Evolutionary conservation across 2,888 invertebrate genomes (phyloP), one percentile per base, ranked within the genome.

Genomic region (Tenthredo distinguenda): DNA sequence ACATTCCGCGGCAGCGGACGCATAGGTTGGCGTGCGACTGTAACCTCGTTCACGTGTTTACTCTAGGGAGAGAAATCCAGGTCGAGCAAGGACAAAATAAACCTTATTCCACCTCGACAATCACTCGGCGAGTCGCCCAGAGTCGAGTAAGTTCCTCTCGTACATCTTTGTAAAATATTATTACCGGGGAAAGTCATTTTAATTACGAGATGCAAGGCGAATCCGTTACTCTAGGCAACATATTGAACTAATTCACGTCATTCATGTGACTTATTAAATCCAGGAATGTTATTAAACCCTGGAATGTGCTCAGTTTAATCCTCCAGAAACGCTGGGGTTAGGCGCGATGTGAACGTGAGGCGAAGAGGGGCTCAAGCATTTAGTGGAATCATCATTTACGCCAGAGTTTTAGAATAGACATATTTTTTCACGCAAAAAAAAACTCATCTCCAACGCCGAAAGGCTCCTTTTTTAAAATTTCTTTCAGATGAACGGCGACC

Each of bases 211-310:
- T 90, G 90, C 90, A 89, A 88, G 87, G 88, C 90, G 90, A 91
- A 91, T 91, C 68, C 91, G 91, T 91, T 90, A 90, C 90, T 90
- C 88, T 81, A 62, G 71, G 71, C 31, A 83, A 91, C 90, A 91
- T 91, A 91, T 92, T 91, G 91, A 89, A 92, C 91, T 92, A 92
- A 92, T 91, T 92, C 91, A 90, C 90, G 91, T 92, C 91, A 90
- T 92, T 92, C 90, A 89, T 87, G 87, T 89, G 92, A 92, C 91
- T 92, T 92, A 92, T 92, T 92, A 92, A 91, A 91, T 90, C 90
- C 89, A 89, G 88, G 91, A 92, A 92, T 92, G 90, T 83, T 83
- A 83, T 83, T 83, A 83, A 71, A 83, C 83, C 83, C 68, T 83
- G 83, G 83, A 83, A 83, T 83, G 43, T 83, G 68, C 83, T 83